Evolutionary conservation across 2,797 vertebrate genomes (phyloP).

Genomic region (Pipistrellus pipistrellus): DNA sequence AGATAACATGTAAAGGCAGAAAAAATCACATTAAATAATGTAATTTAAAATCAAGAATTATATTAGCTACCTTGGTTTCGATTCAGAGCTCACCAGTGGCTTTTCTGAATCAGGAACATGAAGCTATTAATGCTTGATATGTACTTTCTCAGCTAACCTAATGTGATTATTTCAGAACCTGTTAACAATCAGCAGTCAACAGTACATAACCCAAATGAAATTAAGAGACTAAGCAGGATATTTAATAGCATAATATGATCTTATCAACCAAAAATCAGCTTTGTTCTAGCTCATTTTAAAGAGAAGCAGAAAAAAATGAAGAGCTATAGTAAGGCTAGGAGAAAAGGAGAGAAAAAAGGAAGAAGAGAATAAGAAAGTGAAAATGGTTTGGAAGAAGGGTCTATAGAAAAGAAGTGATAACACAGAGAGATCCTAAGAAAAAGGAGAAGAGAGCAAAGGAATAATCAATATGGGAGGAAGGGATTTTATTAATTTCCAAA

Average conservation of each 20-base stretch:
- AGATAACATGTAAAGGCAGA: conserved; percentile 79
- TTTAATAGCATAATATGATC: conserved; percentile 85
- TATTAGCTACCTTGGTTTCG: conserved; percentile 85
- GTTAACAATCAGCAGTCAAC: conserved; percentile 91
- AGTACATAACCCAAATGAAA: conserved; percentile 87
- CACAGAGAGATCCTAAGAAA: not conserved
- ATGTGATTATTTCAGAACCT: conserved; percentile 90
- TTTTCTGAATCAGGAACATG: conserved; percentile 87
- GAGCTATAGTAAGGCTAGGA: not conserved
- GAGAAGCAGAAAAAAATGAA: conserved; percentile 77
- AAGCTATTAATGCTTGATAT: conserved; percentile 87
- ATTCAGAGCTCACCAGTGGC: conserved; percentile 84
- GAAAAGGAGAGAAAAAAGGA: not conserved
- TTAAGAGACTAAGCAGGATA: conserved; percentile 85
- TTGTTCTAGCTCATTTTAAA: conserved; percentile 78
- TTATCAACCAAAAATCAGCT: conserved; percentile 85
- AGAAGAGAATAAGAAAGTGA: not conserved
- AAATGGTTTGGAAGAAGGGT: not conserved
- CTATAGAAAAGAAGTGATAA: not conserved
- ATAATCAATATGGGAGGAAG: not conserved
- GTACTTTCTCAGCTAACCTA: conserved; percentile 87
- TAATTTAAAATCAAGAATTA: conserved; percentile 87
- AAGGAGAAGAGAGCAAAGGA: not conserved
- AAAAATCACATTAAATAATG: conserved; percentile 84
- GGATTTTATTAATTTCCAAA: conserved; percentile 28